A percentile compares a stretch with the other conserved stretches of the same genome.
Evolutionary conservation across 1,140 invertebrate species (phyloP).

Genomic region (Diploscapter pachys): DNA sequence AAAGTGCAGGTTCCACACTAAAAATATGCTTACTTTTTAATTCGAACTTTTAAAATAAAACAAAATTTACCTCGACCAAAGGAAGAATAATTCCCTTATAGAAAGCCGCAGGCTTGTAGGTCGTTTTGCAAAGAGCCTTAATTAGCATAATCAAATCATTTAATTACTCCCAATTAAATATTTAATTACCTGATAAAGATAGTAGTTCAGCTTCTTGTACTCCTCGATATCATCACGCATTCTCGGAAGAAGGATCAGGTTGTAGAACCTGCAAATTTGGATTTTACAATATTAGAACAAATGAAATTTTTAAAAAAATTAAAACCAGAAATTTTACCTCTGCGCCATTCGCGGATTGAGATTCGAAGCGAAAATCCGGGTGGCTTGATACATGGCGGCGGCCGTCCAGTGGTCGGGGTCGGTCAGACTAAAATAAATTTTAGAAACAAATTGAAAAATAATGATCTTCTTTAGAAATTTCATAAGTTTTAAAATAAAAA

Average conservation of each 20-base stretch:
- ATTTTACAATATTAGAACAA: neutral
- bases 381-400: constrained; percentile 91
- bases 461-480: neutral
- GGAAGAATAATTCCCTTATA: constrained; percentile 95
- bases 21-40: constrained; percentile 43
- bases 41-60: constrained; percentile 6
- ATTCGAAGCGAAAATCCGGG: constrained; percentile 91
- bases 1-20: constrained; percentile 86
- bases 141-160: too few species aligned
- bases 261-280: constrained; percentile 73
- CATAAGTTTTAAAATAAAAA: neutral
- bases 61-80: constrained; percentile 71
- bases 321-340: constrained; percentile 61
- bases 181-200: constrained; percentile 73
- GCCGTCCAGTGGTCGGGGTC: constrained; percentile 71
- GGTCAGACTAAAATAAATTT: constrained; percentile 54
- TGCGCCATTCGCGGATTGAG: constrained; percentile 93
- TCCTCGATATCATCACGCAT: constrained; percentile 89
- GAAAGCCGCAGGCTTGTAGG: constrained; percentile 96
- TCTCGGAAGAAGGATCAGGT: constrained; percentile 83
- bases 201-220: constrained; percentile 92
- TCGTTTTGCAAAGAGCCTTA: constrained; percentile 77
- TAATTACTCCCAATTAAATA: constrained; percentile 35
- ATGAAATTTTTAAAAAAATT: constrained; percentile 19
- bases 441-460: neutral